Evolutionary conservation across 2,888 invertebrate species (phyloP).

Genomic region (Cephus pulcher): DNA sequence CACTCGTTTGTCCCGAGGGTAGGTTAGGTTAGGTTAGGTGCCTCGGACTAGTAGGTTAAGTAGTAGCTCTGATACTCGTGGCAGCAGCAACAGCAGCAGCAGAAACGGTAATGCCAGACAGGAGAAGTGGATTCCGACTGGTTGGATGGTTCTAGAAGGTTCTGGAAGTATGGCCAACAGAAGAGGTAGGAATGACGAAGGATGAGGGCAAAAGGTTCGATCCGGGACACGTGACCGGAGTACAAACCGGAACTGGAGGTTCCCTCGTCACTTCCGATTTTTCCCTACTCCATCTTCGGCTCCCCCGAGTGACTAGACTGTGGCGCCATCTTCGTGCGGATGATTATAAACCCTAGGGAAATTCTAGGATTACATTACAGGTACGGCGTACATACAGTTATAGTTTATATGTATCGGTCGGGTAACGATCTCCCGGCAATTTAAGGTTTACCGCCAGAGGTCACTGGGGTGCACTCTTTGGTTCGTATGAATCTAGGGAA

Average conservation of each 20-base stretch:
- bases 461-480: no score
- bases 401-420: no score
- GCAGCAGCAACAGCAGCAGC: background rate
- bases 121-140: background rate
- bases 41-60: background rate
- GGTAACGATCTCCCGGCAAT: no score
- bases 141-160: background rate
- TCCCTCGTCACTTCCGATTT: slow-evolving; percentile 1
- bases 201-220: slow-evolving; percentile 19
- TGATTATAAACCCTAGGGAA: background rate
- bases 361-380: background rate
- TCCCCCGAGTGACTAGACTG: background rate
- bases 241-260: slow-evolving; percentile 16
- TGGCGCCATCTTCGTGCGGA: background rate
- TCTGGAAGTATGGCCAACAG: background rate
- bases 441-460: no score
- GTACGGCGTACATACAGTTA: no score
- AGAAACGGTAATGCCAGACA: background rate
- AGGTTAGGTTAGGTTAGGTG: background rate
- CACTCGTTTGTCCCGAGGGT: slow-evolving; percentile 23
- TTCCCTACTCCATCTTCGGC: background rate
- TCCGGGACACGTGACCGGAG: slow-evolving; percentile 18
- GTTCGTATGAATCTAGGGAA: no score
- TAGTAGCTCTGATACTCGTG: background rate
- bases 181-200: slow-evolving; percentile 1